Evolutionary conservation across 23 tunicate species (phyloP).

Genomic region (Oikopleura dioica): DNA sequence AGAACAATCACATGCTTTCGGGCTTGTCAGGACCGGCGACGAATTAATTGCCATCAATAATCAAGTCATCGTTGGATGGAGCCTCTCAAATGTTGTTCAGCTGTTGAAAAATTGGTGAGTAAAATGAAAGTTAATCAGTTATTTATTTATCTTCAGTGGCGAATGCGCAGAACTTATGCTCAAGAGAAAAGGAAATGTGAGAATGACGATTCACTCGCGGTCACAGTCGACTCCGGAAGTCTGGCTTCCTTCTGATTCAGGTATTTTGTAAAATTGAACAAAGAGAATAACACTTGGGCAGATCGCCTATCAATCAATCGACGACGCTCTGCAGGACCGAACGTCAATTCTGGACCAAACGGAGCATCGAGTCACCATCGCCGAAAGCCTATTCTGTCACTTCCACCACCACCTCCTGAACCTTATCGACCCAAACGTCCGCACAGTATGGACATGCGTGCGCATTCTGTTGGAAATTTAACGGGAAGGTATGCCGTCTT

Average conservation of each 20-base stretch:
- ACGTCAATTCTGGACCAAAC: not conserved
- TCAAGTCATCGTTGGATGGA: not conserved
- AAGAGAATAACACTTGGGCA: too few species aligned
- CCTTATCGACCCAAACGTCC: not conserved
- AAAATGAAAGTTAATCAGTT: not conserved
- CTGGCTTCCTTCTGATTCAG: not conserved
- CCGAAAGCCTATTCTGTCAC: not conserved
- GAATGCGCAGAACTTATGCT: not conserved
- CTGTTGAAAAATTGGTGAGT: not conserved
- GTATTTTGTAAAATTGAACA: too few species aligned
- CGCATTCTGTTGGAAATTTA: not conserved
- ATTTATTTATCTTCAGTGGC: not conserved
- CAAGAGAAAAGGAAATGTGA: not conserved
- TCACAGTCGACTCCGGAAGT: not conserved
- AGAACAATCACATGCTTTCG: not conserved
- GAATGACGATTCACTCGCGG: not conserved
- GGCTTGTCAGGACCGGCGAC: not conserved
- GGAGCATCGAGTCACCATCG: not conserved
- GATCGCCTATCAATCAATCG: too few species aligned
- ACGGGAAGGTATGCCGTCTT: not conserved
- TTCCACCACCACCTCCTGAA: not conserved
- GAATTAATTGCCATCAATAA: not conserved
- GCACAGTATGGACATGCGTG: not conserved
- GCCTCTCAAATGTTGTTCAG: not conserved
- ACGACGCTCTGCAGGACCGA: not conserved